A percentile compares a stretch with the other conserved stretches of the same genome.
Conservation (phyloP, 2,888 invertebrate genomes). For the Drosophila fulvimacula region DNA sequence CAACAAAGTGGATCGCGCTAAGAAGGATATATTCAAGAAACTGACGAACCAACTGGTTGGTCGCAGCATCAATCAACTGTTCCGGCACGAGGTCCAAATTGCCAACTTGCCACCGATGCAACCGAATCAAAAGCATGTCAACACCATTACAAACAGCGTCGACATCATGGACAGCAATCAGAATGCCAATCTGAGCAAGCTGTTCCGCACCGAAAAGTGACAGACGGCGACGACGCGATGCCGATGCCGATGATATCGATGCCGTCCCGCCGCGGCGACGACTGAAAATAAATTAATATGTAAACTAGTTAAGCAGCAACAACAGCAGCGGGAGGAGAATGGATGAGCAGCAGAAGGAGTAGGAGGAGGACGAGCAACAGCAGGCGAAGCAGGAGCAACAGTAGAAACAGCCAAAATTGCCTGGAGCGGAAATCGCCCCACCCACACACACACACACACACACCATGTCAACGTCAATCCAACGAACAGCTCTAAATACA, state of each 20-base stretch:
- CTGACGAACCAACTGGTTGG: conserved; percentile 93
- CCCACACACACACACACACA: neutral
- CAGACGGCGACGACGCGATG: conserved; percentile 37
- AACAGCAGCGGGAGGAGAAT: too few species aligned
- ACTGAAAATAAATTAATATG: conserved; percentile 74
- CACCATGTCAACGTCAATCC: neutral
- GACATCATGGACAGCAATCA: conserved; percentile 81
- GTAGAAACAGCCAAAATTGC: neutral
- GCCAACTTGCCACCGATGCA: conserved; percentile 91
- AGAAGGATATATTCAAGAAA: conserved; percentile 96
- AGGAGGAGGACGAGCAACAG: neutral
- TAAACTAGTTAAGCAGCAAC: conserved; percentile 49
- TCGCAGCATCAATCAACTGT: conserved; percentile 93
- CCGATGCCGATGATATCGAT: conserved; percentile 10
- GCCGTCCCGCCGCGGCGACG: conserved; percentile 38
- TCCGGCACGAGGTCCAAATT: conserved; percentile 94
- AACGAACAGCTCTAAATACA: neutral
- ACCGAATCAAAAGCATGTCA: conserved; percentile 44
- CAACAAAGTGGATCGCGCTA: conserved; percentile 94
- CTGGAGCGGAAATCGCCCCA: neutral
- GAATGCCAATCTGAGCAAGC: conserved; percentile 76
- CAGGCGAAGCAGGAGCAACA: neutral
- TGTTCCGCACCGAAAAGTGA: conserved; percentile 80
- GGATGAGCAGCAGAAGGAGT: neutral
- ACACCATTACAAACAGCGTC: neutral